These are phyloP conservation scores for Balaeniceps rex DNA, from an alignment of 2,113 vertebrate species.

Conservation along the genomic window DNA sequence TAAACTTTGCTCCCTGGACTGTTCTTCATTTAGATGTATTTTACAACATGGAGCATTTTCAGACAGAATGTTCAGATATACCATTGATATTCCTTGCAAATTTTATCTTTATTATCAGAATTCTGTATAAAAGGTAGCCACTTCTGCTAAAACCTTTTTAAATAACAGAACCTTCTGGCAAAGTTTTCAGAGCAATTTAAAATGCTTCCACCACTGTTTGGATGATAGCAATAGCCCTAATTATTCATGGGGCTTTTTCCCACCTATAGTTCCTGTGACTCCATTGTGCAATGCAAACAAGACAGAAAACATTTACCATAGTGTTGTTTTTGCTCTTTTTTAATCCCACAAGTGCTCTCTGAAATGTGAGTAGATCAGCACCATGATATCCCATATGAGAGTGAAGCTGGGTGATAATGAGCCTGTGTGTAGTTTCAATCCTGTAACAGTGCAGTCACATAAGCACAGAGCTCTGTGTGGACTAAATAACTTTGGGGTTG, in stretches of 20 bases:
- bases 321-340: background rate
- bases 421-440: background rate
- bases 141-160: background rate
- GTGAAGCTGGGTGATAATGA: background rate
- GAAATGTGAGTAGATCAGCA: background rate
- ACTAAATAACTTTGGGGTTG: background rate
- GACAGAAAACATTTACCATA: background rate
- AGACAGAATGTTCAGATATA: background rate
- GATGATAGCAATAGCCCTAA: background rate
- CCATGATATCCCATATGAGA: rapidly evolving
- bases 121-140: background rate
- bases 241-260: background rate
- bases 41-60: background rate
- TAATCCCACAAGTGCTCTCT: background rate
- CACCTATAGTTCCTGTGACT: background rate
- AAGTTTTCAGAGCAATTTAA: background rate
- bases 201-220: background rate
- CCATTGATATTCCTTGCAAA: background rate
- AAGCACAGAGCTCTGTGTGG: background rate
- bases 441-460: background rate
- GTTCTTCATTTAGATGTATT: background rate
- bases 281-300: background rate
- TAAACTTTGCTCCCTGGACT: background rate
- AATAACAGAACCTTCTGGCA: background rate
- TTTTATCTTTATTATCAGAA: background rate